Percentiles rank a stretch among this genome's conserved stretches.
phyloP scores from a whole-genome alignment of 2,797 vertebrate species.

The Artibeus lituratus region DNA sequence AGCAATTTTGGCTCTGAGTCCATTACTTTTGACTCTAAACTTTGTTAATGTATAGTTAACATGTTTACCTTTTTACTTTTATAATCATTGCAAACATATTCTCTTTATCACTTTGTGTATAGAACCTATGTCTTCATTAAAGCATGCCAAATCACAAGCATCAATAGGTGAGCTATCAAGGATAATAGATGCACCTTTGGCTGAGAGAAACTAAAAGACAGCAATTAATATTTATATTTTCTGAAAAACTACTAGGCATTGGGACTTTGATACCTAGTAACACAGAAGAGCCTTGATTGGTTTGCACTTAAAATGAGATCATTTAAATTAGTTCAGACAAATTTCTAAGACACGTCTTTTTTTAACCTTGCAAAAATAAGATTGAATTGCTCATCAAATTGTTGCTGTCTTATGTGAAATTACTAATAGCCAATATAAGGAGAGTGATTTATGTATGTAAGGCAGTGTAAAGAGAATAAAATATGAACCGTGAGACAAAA shows the following conservation, averaged over 20 bases:
- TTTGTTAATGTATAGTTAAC: background rate
- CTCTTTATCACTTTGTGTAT: background rate
- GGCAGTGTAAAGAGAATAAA: constrained; percentile 50
- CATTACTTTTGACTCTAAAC: background rate
- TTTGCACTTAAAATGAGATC: constrained; percentile 52
- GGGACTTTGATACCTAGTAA: constrained; percentile 41
- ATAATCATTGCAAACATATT: background rate
- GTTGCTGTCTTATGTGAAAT: constrained; percentile 40
- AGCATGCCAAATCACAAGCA: background rate
- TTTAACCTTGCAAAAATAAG: constrained; percentile 59
- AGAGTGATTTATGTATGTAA: constrained; percentile 48
- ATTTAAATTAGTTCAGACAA: constrained; percentile 64
- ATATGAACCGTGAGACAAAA: constrained; percentile 23
- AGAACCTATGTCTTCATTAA: background rate
- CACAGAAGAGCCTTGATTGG: constrained; percentile 32
- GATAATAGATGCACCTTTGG: constrained; percentile 22
- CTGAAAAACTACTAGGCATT: constrained; percentile 41
- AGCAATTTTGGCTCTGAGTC: background rate
- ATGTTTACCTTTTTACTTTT: background rate
- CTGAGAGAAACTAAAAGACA: background rate
- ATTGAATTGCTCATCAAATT: constrained; percentile 42
- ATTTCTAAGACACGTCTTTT: constrained; percentile 56
- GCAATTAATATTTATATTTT: constrained; percentile 53
- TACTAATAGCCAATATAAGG: constrained; percentile 30
- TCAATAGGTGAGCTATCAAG: background rate